Evolutionary conservation across 1,140 invertebrate genomes (phyloP).

Genomic region (Bombyx mandarina): DNA sequence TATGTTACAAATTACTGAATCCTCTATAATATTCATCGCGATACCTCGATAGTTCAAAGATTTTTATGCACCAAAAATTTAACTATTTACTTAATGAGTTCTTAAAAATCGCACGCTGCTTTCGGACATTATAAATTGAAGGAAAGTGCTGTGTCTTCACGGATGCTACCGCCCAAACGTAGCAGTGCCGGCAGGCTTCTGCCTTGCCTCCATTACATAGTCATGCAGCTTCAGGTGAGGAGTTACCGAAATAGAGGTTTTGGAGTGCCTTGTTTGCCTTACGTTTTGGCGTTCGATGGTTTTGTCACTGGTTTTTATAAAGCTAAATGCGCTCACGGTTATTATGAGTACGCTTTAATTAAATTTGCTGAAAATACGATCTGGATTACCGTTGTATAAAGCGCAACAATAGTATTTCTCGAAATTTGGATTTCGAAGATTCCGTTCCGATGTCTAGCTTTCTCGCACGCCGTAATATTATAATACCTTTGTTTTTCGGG

Average conservation of each 20-base stretch:
- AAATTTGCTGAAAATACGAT: no score
- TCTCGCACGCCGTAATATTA: no score
- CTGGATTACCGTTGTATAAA: no score
- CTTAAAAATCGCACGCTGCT: conserved; percentile 35
- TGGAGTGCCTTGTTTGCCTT: conserved; percentile 9
- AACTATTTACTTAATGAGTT: conserved; percentile 11
- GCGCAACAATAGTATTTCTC: no score
- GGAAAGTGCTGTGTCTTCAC: conserved; percentile 58
- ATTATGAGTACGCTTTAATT: no score
- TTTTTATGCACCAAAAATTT: conserved; percentile 13
- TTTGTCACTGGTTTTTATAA: no score
- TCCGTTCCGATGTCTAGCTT: no score
- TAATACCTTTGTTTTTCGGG: no score
- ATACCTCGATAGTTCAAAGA: conserved; percentile 3
- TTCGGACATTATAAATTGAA: conserved; percentile 30
- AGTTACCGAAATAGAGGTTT: conserved; percentile 50
- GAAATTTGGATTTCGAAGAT: no score
- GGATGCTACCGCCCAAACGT: conserved; percentile 57
- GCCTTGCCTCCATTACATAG: conserved; percentile 58
- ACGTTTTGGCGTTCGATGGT: no score
- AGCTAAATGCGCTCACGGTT: no score
- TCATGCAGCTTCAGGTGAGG: conserved; percentile 64
- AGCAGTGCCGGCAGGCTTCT: conserved; percentile 47
- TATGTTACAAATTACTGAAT: not conserved
- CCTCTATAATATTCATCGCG: not conserved